A percentile compares a stretch with the other conserved stretches of the same genome.
These are phyloP conservation scores for Luperina testacea DNA, from an alignment of 2,888 invertebrate species.

Conservation along the genomic window DNA sequence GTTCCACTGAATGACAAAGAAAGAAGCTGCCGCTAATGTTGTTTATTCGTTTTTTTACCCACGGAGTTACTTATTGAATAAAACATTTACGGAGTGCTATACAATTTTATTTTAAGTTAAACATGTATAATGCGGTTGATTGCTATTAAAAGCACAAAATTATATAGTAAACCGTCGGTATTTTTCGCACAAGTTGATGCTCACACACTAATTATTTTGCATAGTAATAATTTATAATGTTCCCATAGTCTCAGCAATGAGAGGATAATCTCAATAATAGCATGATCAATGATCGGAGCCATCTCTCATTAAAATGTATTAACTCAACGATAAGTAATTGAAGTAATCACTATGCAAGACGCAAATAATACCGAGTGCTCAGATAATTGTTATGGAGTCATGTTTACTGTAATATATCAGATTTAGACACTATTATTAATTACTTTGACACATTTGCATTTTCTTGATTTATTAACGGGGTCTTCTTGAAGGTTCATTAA, in stretches of 20 bases:
- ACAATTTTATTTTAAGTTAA: constrained; percentile 43
- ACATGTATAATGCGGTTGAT: constrained; percentile 46
- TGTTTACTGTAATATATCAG: constrained; percentile 53
- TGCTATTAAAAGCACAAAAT: constrained; percentile 43
- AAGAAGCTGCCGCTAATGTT: constrained; percentile 85
- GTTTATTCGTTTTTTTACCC: constrained; percentile 77
- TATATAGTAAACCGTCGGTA: constrained; percentile 3
- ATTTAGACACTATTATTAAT: constrained; percentile 36
- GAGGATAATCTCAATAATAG: constrained; percentile 42
- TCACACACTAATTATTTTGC: constrained; percentile 37
- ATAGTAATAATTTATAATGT: constrained; percentile 32
- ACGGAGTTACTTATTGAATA: constrained; percentile 69
- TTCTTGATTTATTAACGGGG: constrained; percentile 20
- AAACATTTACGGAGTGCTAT: constrained; percentile 61
- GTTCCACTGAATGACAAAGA: constrained; percentile 86
- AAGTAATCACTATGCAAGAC: constrained; percentile 52
- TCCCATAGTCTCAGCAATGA: constrained; percentile 17
- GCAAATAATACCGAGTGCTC: constrained; percentile 39
- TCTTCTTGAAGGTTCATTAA: constrained; percentile 4
- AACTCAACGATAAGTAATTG: constrained; percentile 56
- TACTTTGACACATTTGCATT: constrained; percentile 5
- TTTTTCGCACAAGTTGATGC: constrained; percentile 6
- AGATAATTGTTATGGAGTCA: constrained; percentile 33
- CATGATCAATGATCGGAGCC: constrained; percentile 36
- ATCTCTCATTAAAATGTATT: constrained; percentile 52